Evolutionary conservation across 2,113 vertebrate genomes (phyloP), one percentile per base, ranked within the genome.

Genomic region (Mastomys natalensis): DNA sequence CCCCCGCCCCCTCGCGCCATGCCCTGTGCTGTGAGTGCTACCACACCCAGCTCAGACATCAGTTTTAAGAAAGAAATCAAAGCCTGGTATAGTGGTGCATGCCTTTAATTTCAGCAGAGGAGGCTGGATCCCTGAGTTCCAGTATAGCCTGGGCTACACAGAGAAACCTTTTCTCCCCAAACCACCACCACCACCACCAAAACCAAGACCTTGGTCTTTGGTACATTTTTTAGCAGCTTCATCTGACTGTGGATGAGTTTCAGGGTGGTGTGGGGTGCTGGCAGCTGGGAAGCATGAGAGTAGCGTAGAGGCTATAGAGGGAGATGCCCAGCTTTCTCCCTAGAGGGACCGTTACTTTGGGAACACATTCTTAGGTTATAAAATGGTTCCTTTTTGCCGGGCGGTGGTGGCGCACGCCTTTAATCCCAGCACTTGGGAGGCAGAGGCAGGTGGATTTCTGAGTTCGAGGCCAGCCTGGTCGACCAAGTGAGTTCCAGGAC

Each of bases 1-100:
- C 21, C 60, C 9, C 8, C 3, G 0, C 4, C 60, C 7, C 60
- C 8, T 7, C 2, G 9, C 9, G 10, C 10, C 3, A 31, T 1
- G 3, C 26, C 62, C 26, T 11, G 31, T 12, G 51, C 19, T 55
- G 31, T 29, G 10, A 9, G n/a, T 43, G 58, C 55, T 29, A 5
- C 24, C 55, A 29, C 11, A 26, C 80, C n/a, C 53, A 95, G 87
- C 70, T 74, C 81, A 40, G 58, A 45, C 40, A 31, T 31, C 24
- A 9, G 81, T 62, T 40, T 62, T 40, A 62, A 62, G 58, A 19
- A 82, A 37, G 80, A 84, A 62, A 62, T 15, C n/a, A 62, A 84
- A 62, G n/a, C 24, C 55, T 84, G 55, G 22, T 7, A 0, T 84
- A n/a, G 55, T 60, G 81, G n/a, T 15, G 13, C n/a, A 84, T 43